Evolutionary conservation across 30 jellyfish, hydroid and myxozoan species (phyloP), one percentile per base, ranked within the genome.

Genomic region (Sanderia malayensis): DNA sequence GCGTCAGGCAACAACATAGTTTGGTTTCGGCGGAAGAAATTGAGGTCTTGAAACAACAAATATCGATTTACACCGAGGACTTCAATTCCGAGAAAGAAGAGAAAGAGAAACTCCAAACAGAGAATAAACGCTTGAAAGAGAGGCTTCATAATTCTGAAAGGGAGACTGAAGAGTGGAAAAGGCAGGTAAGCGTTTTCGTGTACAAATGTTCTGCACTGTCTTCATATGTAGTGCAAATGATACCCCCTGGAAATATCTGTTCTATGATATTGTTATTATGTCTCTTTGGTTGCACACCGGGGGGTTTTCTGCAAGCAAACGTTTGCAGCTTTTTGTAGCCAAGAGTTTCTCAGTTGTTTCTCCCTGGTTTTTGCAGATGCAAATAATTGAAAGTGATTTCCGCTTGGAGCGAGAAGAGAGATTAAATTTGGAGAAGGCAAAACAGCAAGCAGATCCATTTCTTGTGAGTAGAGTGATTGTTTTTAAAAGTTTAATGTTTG

Each of bases 71-170:
- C 53, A 86, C 86, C n/a, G 95, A 84, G 1, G 95, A 84, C 37
- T 84, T 84, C 81, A 84, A 84, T 26, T 61, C 95, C 2, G 95
- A 84, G 33, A 84, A 74, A 19, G 66, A 44, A n/a, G 95, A 84
- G 49, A 83, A 84, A 65, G 83, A 84, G 46, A 75, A 63, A 44
- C 70, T 74, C 20, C 11, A 44, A 15, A 58, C 30, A 58, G 86
- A 84, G 44, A 74, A 74, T 67, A 73, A 84, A 4, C 21, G 62
- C 52, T 46, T 84, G 70, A 75, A 33, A n/a, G 73, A 30, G 44
- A 69, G 65, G 41, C 1, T 84, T 34, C 34, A 59, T 0, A 61
- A 58, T 41, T 52, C 74, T 11, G 66, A 71, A 23, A 82, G 58
- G 22, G 89, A 84, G 46, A 62, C 65, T 30, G 81, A 70, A 21